Conservation (phyloP, 2,113 vertebrate species). For the Saccopteryx bilineata region DNA sequence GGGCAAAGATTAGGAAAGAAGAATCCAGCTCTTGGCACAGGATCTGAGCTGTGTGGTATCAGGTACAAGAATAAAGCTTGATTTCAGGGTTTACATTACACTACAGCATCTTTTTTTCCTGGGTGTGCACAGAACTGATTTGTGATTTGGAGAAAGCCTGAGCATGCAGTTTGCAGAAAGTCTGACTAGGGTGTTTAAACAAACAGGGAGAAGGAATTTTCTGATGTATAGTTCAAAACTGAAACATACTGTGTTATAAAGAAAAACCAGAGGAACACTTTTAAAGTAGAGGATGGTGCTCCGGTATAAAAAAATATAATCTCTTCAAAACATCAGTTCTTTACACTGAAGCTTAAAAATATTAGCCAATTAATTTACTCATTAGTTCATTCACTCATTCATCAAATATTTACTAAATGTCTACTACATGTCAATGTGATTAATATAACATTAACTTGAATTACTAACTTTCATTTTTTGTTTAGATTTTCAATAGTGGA, state of each 20-base stretch:
- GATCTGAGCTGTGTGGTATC: not conserved
- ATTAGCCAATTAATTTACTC: not conserved
- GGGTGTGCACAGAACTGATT: not conserved
- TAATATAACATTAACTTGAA: slow-evolving; percentile 27
- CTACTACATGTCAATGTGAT: not conserved
- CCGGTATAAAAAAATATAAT: not conserved
- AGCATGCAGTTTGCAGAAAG: not conserved
- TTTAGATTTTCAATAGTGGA: not conserved
- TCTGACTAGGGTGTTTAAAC: not conserved
- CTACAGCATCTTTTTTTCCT: not conserved
- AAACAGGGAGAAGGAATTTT: not conserved
- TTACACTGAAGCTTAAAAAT: not conserved
- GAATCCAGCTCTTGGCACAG: not conserved
- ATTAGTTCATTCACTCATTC: not conserved
- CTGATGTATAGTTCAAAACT: not conserved
- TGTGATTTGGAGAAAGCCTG: not conserved
- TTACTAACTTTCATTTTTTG: not conserved
- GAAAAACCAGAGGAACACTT: not conserved
- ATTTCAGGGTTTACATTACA: not conserved
- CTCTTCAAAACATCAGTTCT: not conserved
- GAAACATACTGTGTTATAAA: not conserved
- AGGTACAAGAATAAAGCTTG: not conserved
- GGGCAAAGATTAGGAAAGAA: not conserved
- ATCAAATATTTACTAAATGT: slow-evolving; percentile 38
- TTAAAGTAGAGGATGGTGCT: not conserved